Evolutionary conservation across 2,888 invertebrate genomes (phyloP), one percentile per base, ranked within the genome.

Genomic region (Drosophila bunnanda): DNA sequence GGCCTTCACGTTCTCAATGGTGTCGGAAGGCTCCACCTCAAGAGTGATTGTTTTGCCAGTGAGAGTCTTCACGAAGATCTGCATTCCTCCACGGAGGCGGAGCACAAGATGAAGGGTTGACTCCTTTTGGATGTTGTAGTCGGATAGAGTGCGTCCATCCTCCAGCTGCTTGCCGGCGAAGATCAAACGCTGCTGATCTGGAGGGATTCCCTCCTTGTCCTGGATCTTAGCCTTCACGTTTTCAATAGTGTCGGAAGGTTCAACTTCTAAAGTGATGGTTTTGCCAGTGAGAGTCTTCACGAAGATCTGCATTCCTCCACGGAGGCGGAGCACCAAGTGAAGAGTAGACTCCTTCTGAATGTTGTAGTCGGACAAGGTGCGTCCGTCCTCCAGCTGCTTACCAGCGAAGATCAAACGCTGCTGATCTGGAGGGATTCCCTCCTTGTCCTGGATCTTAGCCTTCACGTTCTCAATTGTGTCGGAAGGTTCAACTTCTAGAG

Each of bases 281-380:
- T 25, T 25, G 25, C 25, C 25, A 25, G 25, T 25, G 4, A 25
- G 25, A 25, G 25, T 25, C 25, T 25, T 25, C 25, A 25, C 25
- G 25, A 25, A 25, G 25, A 25, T 25, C 25, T 80, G 66, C 72
- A 90, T 86, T 55, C 99, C 98, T 93, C 98, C 98, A 76, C 97
- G 94, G 57, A 98, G 94, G 84, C 98, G 94, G 71, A 97, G 93
- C 81, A 97, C 97, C 90, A 97, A 93, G 91, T 97, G 97, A n/a
- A 97, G 94, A 0, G 97, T 97, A 0, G 97, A 97, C 92, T 97
- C 97, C 93, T 98, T 97, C 93, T 98, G 97, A 90, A 98, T 97
- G 92, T 97, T 98, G 93, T 98, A 98, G 91, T 98, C 98, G 0
- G 96, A 96, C 20, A 98, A 93, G 0, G 97, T 98, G 58, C 66